These are phyloP conservation scores for Ctenopoma kingsleyae DNA, from an alignment of 2,797 vertebrate genomes.

Conservation along the genomic window DNA sequence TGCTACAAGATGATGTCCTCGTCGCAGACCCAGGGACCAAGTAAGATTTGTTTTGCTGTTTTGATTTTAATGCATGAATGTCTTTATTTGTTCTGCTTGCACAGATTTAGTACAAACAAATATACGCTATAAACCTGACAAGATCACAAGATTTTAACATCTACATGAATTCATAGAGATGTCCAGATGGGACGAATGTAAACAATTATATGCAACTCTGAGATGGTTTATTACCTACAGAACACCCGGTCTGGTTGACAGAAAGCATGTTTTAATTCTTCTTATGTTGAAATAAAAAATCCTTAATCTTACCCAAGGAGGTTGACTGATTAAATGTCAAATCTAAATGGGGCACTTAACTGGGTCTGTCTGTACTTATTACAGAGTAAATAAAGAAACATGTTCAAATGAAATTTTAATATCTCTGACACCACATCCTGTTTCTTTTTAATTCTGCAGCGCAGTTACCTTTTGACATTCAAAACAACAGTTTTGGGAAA, in stretches of 20 bases:
- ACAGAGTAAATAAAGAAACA: not conserved
- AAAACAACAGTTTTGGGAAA: not conserved
- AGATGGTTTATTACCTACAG: not conserved
- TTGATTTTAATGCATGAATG: not conserved
- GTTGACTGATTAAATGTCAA: constrained; percentile 7
- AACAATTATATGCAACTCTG: not conserved
- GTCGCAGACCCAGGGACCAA: constrained; percentile 95
- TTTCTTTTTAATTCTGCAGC: no score
- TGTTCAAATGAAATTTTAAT: not conserved
- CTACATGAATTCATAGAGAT: not conserved
- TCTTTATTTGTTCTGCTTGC: no score
- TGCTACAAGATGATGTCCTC: constrained; percentile 92
- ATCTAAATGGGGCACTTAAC: not conserved
- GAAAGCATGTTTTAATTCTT: not conserved
- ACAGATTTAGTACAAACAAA: not conserved
- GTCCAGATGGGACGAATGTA: not conserved
- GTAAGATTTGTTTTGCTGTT: constrained; percentile 73
- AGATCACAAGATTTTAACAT: not conserved
- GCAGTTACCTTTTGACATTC: not conserved
- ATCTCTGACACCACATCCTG: not conserved
- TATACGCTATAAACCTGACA: not conserved
- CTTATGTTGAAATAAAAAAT: no score
- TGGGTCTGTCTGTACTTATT: not conserved
- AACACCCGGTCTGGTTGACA: not conserved
- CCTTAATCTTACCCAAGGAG: not conserved